Evolutionary conservation across 2,888 invertebrate species (phyloP).

Genomic region (Epsilonema sp.): DNA sequence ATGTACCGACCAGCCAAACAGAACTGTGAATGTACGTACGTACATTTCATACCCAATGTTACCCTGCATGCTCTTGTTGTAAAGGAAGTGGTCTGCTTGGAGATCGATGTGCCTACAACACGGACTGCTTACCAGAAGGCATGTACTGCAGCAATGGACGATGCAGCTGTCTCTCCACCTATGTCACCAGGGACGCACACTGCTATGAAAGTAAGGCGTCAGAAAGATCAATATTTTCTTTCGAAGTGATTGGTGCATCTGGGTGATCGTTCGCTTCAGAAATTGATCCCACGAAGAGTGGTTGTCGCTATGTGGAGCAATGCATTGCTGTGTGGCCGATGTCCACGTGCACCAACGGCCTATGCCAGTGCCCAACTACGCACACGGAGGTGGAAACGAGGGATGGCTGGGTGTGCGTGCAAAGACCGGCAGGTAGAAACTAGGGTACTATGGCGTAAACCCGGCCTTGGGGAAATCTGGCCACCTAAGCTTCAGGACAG

Average conservation of each 20-base stretch:
- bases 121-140: constrained; percentile 3
- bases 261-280: no score
- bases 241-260: no score
- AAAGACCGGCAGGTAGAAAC: no score
- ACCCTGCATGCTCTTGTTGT: no score
- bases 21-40: no score
- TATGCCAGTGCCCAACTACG: background rate
- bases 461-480: no score
- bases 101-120: constrained; percentile 1
- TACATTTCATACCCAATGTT: no score
- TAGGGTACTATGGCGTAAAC: no score
- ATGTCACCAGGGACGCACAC: background rate
- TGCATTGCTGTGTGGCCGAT: constrained; percentile 2
- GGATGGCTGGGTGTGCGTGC: constrained; percentile 6
- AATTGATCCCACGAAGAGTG: constrained; percentile 2
- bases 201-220: constrained; percentile 6
- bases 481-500: no score
- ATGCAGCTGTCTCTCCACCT: background rate
- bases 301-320: constrained; percentile 4
- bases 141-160: constrained; percentile 2
- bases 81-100: no score
- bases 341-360: constrained; percentile 1
- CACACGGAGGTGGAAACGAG: background rate
- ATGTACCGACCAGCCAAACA: no score
- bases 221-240: no score